Base-by-base conservation (phyloP, 2,113 vertebrate genomes). In the Anarhynchus alexandrinus region DNA sequence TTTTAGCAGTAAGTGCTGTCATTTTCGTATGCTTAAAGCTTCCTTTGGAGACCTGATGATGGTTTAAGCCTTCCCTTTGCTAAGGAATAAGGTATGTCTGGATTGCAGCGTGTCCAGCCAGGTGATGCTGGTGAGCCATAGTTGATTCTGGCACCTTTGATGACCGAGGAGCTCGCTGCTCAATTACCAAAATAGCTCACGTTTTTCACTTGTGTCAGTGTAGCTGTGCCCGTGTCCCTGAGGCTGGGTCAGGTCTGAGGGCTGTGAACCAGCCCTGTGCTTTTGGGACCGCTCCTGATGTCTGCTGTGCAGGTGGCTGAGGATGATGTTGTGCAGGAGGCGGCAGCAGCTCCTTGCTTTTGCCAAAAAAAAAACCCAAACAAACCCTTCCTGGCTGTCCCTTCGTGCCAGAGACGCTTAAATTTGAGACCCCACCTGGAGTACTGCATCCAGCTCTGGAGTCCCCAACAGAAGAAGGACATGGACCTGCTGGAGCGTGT, bases 381-480 rank as follows among this genome's bases (percentile, higher is more conserved):
- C 42, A 42, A 42, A 43, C 43, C 45, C n/a, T 73, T n/a, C n/a
- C 58, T 81, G 87, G 21, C 32, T 83, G 69, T 26, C 40, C 54
- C 7, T 1, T 67, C 0, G 0, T 0, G 1, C 66, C 11, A 26
- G 67, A 65, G 83, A 27, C 1, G 2, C 10, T 27, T 3, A 6
- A 32, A 6, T 25, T n/a, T n/a, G n/a, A n/a, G n/a, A n/a, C n/a
- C n/a, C n/a, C n/a, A n/a, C n/a, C n/a, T n/a, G n/a, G n/a, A n/a
- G n/a, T n/a, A n/a, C n/a, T n/a, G n/a, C n/a, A n/a, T n/a, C n/a
- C n/a, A n/a, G n/a, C n/a, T n/a, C n/a, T n/a, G n/a, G n/a, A n/a
- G n/a, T n/a, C n/a, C n/a, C n/a, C n/a, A n/a, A n/a, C n/a, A n/a
- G n/a, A n/a, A n/a, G n/a, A n/a, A n/a, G n/a, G n/a, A n/a, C n/a